Evolutionary conservation across 2,888 invertebrate genomes (phyloP).

Genomic region (Nezara viridula): DNA sequence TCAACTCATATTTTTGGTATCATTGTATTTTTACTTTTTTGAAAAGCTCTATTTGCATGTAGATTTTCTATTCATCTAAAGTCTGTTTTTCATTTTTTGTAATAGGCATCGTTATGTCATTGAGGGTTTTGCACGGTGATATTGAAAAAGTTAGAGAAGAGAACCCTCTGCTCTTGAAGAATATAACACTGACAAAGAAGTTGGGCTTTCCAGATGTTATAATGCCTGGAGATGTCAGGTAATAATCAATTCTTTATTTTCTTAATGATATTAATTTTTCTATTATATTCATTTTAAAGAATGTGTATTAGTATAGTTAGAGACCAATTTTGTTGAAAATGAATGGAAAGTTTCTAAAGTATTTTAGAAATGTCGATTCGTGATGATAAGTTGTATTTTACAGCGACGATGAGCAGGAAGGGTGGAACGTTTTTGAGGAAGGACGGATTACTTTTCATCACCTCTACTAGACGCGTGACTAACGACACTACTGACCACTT

Average conservation of each 20-base stretch:
- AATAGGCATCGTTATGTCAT: conserved; percentile 82
- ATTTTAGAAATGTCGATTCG: no score
- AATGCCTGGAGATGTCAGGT: conserved; percentile 89
- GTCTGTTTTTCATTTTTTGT: conserved; percentile 64
- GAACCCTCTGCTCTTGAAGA: conserved; percentile 83
- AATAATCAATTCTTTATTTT: not conserved
- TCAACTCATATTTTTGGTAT: no score
- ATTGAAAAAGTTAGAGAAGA: conserved; percentile 84
- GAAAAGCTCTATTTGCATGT: no score
- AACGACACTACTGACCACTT: no score
- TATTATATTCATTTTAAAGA: not conserved
- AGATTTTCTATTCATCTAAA: no score
- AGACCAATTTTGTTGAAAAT: not conserved
- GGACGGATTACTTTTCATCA: no score
- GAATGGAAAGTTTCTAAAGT: not conserved
- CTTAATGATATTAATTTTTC: not conserved
- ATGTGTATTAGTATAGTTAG: not conserved
- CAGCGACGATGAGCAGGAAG: no score
- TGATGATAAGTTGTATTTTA: no score
- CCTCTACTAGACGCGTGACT: no score
- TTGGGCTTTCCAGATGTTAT: conserved; percentile 95
- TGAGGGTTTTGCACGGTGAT: conserved; percentile 85
- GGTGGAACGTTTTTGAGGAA: no score
- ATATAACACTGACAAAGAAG: conserved; percentile 87
- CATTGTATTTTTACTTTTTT: no score